Base-by-base conservation (phyloP, 2,797 vertebrate species). In the Protonibea diacanthus region DNA sequence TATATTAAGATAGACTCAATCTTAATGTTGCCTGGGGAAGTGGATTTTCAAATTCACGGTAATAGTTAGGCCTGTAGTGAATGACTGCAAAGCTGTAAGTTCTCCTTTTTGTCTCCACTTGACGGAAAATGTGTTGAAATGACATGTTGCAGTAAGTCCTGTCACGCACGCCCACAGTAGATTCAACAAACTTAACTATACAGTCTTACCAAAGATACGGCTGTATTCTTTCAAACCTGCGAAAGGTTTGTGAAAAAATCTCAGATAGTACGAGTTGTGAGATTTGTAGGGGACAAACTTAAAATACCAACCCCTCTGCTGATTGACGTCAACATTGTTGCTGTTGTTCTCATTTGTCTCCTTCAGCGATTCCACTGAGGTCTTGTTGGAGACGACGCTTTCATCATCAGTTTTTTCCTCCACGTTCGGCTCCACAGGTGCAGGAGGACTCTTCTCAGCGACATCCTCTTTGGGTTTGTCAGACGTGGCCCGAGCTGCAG, bases 301-400 rank as follows among this genome's bases (percentile, higher is more conserved):
- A 42, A 59, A 78, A 78, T 57, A 67, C 84, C 52, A 48, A 92
- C 92, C 91, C 86, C 13, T 78, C 17, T 0, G 66, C 73, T 48
- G 74, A 20, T 60, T 64, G 42, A 61, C 6, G 44, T 63, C 25
- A 25, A 42, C 21, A 29, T 78, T 90, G 88, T 91, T 92, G 82
- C 86, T 92, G 86, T 91, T 91, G 89, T 91, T 93, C 69, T 89
- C 85, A 0, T 92, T 91, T 6, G 71, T 44, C 49, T 92, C 92
- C 86, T 88, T 93, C 78, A 91, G 83, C 0, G 92, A 89, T 45
- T 94, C 94, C 71, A 82, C 83, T 0, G 91, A 92, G 14, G 91
- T 94, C 73, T 92, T 66, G 81, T 81, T 86, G 82, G 94, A 92
- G 67, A 7, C 29, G 1, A 0, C 1, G 10, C 57, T 76, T 63